phyloP scores from a whole-genome alignment of 2,113 vertebrate species.

The Athene cunicularia region DNA sequence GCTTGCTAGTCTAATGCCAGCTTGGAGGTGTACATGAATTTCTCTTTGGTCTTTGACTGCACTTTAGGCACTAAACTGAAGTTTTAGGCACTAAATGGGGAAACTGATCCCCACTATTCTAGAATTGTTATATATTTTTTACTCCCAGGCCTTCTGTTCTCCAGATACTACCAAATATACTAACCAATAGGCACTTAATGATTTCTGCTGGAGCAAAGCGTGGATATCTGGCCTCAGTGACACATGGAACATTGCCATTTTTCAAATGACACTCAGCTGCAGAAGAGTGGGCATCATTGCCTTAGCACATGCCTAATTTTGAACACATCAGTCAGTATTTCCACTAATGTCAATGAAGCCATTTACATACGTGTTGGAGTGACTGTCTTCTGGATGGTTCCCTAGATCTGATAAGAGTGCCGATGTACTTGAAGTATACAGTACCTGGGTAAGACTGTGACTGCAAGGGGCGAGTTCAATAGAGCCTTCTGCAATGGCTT shows the following conservation, averaged over 20 bases:
- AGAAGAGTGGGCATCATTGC: background rate
- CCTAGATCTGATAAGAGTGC: background rate
- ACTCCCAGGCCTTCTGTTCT: background rate
- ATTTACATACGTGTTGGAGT: background rate
- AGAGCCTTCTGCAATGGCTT: conserved; percentile 45
- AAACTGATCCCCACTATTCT: background rate
- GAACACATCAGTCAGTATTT: background rate
- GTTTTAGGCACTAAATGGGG: background rate
- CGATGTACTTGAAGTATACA: background rate
- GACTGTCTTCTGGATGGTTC: background rate
- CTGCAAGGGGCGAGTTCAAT: conserved; percentile 80
- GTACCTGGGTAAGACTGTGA: conserved; percentile 82
- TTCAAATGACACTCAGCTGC: background rate
- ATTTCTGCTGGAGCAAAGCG: background rate
- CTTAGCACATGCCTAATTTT: background rate
- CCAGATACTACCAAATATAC: background rate
- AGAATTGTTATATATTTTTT: background rate
- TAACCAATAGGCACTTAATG: background rate
- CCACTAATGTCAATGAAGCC: background rate
- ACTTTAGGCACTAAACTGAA: background rate
- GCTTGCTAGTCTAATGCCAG: background rate
- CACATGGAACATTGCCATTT: background rate
- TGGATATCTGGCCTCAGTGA: background rate
- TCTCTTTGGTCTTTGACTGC: background rate
- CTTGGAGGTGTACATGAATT: background rate